These are phyloP conservation scores for Xanthia icteritia DNA, from an alignment of 2,888 invertebrate genomes.

Conservation along the genomic window DNA sequence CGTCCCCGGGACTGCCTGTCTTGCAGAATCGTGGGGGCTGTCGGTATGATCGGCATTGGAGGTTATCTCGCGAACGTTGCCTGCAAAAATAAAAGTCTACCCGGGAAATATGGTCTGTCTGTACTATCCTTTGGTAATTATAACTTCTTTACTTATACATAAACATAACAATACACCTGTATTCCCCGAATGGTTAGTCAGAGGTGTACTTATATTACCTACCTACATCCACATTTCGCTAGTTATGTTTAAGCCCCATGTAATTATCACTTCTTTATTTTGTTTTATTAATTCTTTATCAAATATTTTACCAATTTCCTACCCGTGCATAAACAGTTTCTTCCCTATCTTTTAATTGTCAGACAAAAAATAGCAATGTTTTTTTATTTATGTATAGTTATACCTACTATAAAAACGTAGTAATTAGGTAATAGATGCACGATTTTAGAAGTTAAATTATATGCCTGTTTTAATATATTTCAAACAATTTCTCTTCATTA, in stretches of 20 bases:
- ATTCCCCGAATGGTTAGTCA: too few relatives aligned
- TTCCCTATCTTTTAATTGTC: background rate
- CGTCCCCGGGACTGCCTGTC: constrained; percentile 90
- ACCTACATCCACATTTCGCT: too few relatives aligned
- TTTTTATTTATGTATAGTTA: background rate
- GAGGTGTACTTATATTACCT: too few relatives aligned
- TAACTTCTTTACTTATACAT: background rate
- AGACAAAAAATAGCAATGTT: background rate
- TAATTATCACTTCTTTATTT: constrained; percentile 69
- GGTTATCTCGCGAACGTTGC: constrained; percentile 90
- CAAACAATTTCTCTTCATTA: background rate
- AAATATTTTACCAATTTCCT: background rate
- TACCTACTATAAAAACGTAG: background rate
- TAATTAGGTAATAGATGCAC: background rate
- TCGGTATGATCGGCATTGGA: constrained; percentile 91
- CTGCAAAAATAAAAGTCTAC: constrained; percentile 87
- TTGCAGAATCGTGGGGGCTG: constrained; percentile 91
- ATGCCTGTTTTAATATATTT: background rate
- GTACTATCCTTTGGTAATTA: constrained; percentile 86
- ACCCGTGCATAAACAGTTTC: background rate
- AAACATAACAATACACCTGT: too few relatives aligned
- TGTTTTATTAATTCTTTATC: background rate
- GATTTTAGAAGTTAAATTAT: background rate
- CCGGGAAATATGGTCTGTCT: constrained; percentile 85
- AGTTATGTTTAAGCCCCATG: constrained; percentile 58